Evolutionary conservation across 2,797 vertebrate species (phyloP).

Genomic region (Melanotaenia parkinsoni): DNA sequence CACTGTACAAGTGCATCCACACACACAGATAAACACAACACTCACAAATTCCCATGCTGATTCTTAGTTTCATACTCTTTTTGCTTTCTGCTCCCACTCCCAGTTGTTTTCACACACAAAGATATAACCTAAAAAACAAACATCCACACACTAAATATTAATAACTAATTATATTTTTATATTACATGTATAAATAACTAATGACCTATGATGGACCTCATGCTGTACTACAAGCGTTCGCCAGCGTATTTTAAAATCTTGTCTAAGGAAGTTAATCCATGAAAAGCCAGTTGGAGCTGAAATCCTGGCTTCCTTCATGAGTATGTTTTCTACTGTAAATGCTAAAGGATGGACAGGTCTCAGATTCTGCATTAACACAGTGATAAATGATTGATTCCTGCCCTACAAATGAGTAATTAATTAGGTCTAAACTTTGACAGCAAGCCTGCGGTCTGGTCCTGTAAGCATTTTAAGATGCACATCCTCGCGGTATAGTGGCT

Average conservation of each 20-base stretch:
- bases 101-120: not conserved
- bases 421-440: not conserved
- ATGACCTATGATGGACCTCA: constrained; percentile 2
- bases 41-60: not conserved
- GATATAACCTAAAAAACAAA: constrained; percentile 17
- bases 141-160: constrained; percentile 4
- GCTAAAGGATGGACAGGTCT: constrained; percentile 41
- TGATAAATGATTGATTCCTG: constrained; percentile 64
- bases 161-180: constrained; percentile 19
- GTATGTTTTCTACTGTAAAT: constrained; percentile 21
- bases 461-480: too few relatives aligned
- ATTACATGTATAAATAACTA: constrained; percentile 20
- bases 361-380: constrained; percentile 67
- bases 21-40: not conserved
- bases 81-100: constrained; percentile 7
- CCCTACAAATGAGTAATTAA: not conserved
- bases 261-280: constrained; percentile 5
- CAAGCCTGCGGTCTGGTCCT: not conserved
- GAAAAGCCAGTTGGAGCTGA: constrained; percentile 12
- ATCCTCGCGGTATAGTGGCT: too few relatives aligned
- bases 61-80: not conserved
- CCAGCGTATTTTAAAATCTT: constrained; percentile 12
- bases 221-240: constrained; percentile 20
- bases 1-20: not conserved
- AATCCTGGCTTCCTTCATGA: constrained; percentile 11